Conservation (phyloP, 2,113 vertebrate species). For the Mixornis gularis region DNA sequence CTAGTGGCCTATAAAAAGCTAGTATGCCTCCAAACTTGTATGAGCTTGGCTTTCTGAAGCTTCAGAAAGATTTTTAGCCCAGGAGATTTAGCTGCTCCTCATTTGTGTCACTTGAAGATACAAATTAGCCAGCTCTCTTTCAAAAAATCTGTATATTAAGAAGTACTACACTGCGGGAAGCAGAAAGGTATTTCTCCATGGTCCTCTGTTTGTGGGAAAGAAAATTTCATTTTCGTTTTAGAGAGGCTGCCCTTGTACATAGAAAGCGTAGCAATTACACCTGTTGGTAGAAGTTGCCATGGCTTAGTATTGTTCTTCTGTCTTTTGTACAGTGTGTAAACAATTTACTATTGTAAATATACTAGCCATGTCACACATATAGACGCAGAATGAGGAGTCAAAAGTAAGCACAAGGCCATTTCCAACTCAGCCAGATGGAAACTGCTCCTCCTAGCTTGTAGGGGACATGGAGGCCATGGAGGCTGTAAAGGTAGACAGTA, state of each 20-base stretch:
- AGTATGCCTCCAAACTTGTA: not conserved
- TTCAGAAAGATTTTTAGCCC: not conserved
- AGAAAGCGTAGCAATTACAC: not conserved
- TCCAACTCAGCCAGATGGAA: not conserved
- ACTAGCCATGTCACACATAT: rapidly evolving
- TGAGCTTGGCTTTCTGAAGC: not conserved
- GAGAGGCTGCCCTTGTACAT: not conserved
- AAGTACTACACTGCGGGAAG: not conserved
- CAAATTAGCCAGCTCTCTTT: not conserved
- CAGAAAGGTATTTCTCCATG: not conserved
- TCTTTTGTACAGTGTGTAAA: not conserved
- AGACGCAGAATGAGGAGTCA: rapidly evolving
- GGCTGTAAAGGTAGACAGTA: not conserved
- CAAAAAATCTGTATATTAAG: not conserved
- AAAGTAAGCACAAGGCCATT: rapidly evolving
- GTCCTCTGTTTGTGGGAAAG: not conserved
- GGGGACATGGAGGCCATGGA: rapidly evolving
- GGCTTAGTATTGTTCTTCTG: not conserved
- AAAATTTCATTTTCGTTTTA: not conserved
- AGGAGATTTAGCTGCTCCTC: not conserved
- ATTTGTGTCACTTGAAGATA: not conserved
- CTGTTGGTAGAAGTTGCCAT: not conserved
- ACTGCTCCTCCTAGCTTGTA: not conserved
- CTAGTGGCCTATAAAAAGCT: not conserved
- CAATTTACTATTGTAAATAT: not conserved